Base-by-base conservation (phyloP, 2,113 vertebrate genomes). In the Varanus salvator region DNA sequence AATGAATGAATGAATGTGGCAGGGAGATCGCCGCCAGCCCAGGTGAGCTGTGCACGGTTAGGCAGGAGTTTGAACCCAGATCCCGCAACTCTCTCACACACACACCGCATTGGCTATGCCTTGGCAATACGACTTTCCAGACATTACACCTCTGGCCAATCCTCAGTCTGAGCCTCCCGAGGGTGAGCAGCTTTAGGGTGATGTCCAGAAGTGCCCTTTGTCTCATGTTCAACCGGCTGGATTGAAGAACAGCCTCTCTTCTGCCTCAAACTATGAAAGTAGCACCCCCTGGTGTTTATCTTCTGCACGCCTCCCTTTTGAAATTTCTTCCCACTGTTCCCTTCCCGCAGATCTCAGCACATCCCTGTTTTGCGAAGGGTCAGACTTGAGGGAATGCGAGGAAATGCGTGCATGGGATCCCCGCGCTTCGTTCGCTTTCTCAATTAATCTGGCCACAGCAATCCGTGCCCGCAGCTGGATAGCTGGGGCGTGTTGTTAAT, bases 201-300 rank as follows among this genome's bases (percentile, higher is more conserved):
- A 66, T 69, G 64, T 8, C 31, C 27, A 52, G 69, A 72, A 69
- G 12, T 21, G n/a, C 4, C 38, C 75, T 50, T 74, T 50, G 38
- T 12, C 11, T 44, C 19, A 6, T 50, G 86, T 86, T 52, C 23
- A 17, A 29, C 4, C 66, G n/a, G 1, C 34, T 29, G 64, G 57
- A 76, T 66, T 21, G 19, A 52, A 48, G 34, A 54, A 3, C 8
- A 6, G 14, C 57, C 14, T 9, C 38, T 23, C 8, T 9, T 3
- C 17, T 6, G 5, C n/a, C 31, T 50, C 74, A 84, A 85, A 50
- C 68, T 87, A 44, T 80, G 80, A 64, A 87, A 90, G n/a, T 29
- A 71, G 54, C 81, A 80, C 88, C 88, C 91, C 60, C 88, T 87
- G 44, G 74, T 48, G 91, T 23, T 74, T 68, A 23, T 6, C 1